These are phyloP conservation scores for Tetanocera ferruginea DNA, from an alignment of 2,888 invertebrate species.

Conservation along the genomic window DNA sequence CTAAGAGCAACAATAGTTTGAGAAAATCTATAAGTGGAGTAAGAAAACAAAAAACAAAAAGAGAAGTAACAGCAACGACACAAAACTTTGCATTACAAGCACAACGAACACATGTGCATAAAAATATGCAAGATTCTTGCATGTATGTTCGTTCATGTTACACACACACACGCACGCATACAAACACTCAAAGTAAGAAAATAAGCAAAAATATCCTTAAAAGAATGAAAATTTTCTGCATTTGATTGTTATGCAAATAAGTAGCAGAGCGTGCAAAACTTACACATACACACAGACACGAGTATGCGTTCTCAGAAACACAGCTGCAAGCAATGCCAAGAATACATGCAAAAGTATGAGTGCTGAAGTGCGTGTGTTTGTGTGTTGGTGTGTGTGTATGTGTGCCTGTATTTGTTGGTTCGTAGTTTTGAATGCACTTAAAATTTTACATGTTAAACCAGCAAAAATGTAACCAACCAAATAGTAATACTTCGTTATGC, in stretches of 20 bases:
- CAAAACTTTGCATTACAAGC: not conserved
- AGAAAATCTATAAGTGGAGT: not conserved
- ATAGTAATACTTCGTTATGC: not conserved
- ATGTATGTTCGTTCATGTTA: not conserved
- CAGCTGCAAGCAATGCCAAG: not conserved
- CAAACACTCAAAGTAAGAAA: not conserved
- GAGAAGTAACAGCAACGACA: not conserved
- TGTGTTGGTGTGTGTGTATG: no score
- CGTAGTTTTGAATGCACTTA: not conserved
- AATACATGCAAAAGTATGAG: not conserved
- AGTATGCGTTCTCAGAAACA: not conserved
- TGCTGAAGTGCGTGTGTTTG: not conserved
- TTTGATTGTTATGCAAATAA: constrained; percentile 30
- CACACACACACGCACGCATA: constrained; percentile 13
- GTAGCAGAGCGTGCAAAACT: not conserved
- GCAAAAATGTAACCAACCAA: not conserved
- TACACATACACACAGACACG: not conserved
- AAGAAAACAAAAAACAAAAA: not conserved
- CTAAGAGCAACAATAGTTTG: not conserved
- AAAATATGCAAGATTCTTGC: not conserved
- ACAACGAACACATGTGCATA: not conserved
- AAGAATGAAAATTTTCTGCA: constrained; percentile 21
- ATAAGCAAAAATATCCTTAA: not conserved
- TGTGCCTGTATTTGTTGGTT: not conserved
- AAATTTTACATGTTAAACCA: constrained; percentile 6